Evolutionary conservation across 2,113 vertebrate species (phyloP).

Genomic region (Salvelinus alpinus): DNA sequence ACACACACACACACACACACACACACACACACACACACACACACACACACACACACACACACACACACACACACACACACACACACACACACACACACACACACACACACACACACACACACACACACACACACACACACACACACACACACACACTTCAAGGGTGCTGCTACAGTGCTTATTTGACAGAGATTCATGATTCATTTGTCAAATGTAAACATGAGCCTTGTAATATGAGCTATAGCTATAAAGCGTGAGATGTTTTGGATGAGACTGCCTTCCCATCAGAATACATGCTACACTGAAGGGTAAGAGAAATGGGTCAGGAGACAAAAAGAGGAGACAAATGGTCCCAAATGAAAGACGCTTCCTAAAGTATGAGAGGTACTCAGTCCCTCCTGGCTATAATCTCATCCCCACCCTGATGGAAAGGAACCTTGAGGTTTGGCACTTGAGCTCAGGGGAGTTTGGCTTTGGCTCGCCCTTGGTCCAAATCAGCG

Average conservation of each 20-base stretch:
- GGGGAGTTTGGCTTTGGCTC: conserved; percentile 17
- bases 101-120: background rate
- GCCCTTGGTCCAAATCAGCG: conserved; percentile 26
- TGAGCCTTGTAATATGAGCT: no score
- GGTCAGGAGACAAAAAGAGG: background rate
- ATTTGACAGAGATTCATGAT: no score
- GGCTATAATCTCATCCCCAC: background rate
- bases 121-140: background rate
- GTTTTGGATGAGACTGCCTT: background rate
- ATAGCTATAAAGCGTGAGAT: background rate
- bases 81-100: conserved; percentile 4
- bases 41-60: no score
- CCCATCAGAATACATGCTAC: background rate
- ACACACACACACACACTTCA: conserved; percentile 1
- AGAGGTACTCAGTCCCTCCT: background rate
- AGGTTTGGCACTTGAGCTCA: conserved; percentile 22
- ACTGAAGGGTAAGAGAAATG: background rate
- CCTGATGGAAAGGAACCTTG: background rate
- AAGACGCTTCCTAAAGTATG: background rate
- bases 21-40: no score
- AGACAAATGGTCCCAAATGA: background rate
- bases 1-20: no score
- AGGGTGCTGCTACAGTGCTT: no score
- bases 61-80: background rate
- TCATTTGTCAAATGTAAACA: no score